These are phyloP conservation scores for Pristionchus maxplancki DNA, from an alignment of 2,888 invertebrate species.

Conservation along the genomic window DNA sequence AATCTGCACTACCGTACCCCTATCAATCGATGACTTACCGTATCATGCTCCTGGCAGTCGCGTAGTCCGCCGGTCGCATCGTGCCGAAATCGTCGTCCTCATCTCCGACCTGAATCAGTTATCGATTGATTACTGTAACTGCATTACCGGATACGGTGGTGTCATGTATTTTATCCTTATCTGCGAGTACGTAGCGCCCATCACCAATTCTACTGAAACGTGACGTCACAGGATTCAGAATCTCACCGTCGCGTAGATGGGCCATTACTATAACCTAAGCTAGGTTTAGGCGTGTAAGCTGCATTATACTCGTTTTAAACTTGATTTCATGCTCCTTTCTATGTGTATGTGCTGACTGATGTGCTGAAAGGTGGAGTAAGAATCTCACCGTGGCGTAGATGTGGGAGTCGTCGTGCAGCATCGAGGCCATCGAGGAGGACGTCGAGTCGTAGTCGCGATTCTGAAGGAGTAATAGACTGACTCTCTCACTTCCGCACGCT, in stretches of 20 bases:
- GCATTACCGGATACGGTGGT: too few species aligned
- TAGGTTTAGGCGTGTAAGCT: too few species aligned
- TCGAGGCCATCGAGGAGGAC: conserved; percentile 14
- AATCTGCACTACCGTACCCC: too few species aligned
- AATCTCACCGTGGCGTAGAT: conserved; percentile 24
- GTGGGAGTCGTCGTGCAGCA: neutral
- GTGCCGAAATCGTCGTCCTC: conserved; percentile 47
- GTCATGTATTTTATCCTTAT: too few species aligned
- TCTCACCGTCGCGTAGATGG: conserved; percentile 16
- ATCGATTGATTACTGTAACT: neutral
- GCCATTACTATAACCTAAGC: too few species aligned
- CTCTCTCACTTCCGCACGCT: neutral
- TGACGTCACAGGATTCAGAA: too few species aligned
- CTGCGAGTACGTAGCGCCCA: too few species aligned
- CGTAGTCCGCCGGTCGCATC: conserved; percentile 34
- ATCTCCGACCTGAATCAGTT: neutral
- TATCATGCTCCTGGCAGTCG: conserved; percentile 18
- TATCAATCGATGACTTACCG: neutral
- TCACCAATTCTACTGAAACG: too few species aligned
- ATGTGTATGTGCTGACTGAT: too few species aligned
- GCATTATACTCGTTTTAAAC: too few species aligned
- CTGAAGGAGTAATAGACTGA: neutral
- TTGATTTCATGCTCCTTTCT: too few species aligned
- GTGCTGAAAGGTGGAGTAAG: too few species aligned
- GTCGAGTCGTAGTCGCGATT: conserved; percentile 21